Percentiles rank a stretch among this genome's conserved stretches.
Conservation (phyloP, 1,140 invertebrate species). For the Cotesia vestalis region DNA sequence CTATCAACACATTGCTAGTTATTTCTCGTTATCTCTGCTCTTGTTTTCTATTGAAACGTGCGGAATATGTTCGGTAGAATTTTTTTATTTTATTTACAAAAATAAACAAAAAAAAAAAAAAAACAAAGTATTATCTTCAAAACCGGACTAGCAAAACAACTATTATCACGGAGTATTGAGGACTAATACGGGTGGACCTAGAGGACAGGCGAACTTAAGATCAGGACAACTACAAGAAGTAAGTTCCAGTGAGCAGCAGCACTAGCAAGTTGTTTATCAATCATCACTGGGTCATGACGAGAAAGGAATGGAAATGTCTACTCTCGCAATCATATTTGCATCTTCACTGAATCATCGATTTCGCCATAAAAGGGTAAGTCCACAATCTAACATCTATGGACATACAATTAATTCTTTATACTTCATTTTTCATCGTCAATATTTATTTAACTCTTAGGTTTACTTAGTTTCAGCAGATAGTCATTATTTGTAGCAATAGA, state of each 20-base stretch:
- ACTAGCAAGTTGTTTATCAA: not conserved
- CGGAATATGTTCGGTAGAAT: not conserved
- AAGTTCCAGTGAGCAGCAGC: not conserved
- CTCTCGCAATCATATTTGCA: constrained; percentile 46
- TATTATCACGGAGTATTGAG: too few species aligned
- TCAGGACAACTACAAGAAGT: not conserved
- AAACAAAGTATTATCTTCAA: too few species aligned
- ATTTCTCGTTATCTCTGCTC: not conserved
- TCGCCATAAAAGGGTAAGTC: constrained; percentile 47
- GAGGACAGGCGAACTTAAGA: too few species aligned
- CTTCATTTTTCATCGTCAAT: not conserved
- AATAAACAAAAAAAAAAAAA: too few species aligned
- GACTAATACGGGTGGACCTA: too few species aligned
- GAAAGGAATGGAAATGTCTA: constrained; percentile 45
- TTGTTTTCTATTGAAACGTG: not conserved
- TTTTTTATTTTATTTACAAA: not conserved
- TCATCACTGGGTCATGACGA: constrained; percentile 37
- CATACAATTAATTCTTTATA: not conserved
- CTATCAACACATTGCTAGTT: not conserved
- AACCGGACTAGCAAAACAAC: too few species aligned
- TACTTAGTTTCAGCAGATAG: too few species aligned
- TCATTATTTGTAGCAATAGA: not conserved
- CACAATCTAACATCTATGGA: not conserved
- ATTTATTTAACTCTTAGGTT: too few species aligned
- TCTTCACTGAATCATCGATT: constrained; percentile 48